Percentiles rank a stretch among this genome's conserved stretches.
These are phyloP conservation scores for Sycophaga agraensis DNA, from an alignment of 1,140 invertebrate genomes.

Conservation along the genomic window DNA sequence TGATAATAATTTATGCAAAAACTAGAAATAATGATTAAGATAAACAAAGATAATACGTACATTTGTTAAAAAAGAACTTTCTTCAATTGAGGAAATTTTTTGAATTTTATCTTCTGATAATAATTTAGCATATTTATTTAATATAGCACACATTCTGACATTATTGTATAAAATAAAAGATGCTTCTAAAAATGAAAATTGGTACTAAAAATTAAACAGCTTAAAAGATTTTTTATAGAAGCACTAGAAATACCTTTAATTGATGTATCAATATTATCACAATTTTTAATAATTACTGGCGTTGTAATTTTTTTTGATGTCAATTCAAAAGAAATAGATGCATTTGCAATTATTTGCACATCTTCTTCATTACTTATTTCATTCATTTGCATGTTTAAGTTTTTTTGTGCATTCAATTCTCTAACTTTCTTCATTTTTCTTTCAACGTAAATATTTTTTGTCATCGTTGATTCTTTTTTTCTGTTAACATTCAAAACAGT, in stretches of 20 bases:
- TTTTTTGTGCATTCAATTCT: slow-evolving; percentile 53
- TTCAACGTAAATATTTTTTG: slow-evolving; percentile 47
- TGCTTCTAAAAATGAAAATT: slow-evolving; percentile 55
- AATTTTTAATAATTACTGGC: slow-evolving; percentile 50
- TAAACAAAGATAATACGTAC: slow-evolving; percentile 56
- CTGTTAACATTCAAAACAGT: slow-evolving; percentile 55
- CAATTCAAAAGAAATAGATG: slow-evolving; percentile 66
- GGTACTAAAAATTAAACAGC: not conserved
- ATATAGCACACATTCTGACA: slow-evolving; percentile 65
- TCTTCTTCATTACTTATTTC: slow-evolving; percentile 37
- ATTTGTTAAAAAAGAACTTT: slow-evolving; percentile 54
- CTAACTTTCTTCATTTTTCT: slow-evolving; percentile 36
- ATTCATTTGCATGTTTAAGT: slow-evolving; percentile 39
- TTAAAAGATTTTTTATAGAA: not conserved
- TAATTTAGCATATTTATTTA: slow-evolving; percentile 62
- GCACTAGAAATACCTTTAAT: slow-evolving; percentile 36
- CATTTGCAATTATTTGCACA: slow-evolving; percentile 60
- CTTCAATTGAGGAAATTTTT: slow-evolving; percentile 56
- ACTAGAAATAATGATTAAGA: slow-evolving; percentile 73
- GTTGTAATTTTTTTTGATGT: slow-evolving; percentile 63
- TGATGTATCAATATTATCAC: slow-evolving; percentile 17
- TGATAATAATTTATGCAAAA: slow-evolving; percentile 61
- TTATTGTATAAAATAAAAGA: slow-evolving; percentile 74
- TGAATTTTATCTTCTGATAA: slow-evolving; percentile 59
- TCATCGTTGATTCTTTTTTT: slow-evolving; percentile 52